Percentiles rank a stretch among this genome's conserved stretches.
Conservation (phyloP, 2,888 invertebrate genomes). For the Cataglyphis altisquamis region DNA sequence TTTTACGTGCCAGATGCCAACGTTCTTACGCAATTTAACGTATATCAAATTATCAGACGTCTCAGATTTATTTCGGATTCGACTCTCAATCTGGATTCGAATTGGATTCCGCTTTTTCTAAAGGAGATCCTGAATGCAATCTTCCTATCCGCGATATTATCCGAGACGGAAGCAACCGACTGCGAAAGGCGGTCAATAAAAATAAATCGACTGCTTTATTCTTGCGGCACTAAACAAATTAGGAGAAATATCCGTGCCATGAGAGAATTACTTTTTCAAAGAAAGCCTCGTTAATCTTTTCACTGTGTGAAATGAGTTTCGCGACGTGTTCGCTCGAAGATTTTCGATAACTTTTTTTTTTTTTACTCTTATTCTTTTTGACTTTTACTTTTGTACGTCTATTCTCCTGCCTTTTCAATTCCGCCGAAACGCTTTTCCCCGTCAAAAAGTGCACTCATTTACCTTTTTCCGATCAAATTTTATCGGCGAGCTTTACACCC, state of each 20-base stretch:
- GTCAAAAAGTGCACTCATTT: constrained; percentile 26
- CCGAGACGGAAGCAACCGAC: background rate
- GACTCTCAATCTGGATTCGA: background rate
- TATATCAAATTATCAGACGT: constrained; percentile 34
- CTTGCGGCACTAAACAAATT: constrained; percentile 6
- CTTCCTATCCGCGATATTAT: constrained; percentile 36
- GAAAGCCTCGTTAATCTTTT: constrained; percentile 3
- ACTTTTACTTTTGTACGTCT: constrained; percentile 4
- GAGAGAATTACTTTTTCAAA: background rate
- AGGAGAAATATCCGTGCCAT: background rate
- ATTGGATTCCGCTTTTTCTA: background rate
- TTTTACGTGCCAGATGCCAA: background rate
- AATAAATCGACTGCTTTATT: constrained; percentile 12
- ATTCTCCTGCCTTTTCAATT: constrained; percentile 7
- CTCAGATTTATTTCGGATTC: constrained; percentile 24
- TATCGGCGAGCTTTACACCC: constrained; percentile 35
- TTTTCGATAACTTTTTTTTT: background rate
- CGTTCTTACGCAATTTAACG: background rate
- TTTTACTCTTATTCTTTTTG: background rate
- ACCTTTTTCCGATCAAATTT: constrained; percentile 41
- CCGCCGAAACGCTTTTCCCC: constrained; percentile 9
- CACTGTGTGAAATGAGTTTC: background rate
- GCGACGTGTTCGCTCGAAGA: background rate
- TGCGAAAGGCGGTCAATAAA: constrained; percentile 31
- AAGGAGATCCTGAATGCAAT: constrained; percentile 26